Conservation (phyloP, 2,888 invertebrate species). For the Diadegma fenestrale region DNA sequence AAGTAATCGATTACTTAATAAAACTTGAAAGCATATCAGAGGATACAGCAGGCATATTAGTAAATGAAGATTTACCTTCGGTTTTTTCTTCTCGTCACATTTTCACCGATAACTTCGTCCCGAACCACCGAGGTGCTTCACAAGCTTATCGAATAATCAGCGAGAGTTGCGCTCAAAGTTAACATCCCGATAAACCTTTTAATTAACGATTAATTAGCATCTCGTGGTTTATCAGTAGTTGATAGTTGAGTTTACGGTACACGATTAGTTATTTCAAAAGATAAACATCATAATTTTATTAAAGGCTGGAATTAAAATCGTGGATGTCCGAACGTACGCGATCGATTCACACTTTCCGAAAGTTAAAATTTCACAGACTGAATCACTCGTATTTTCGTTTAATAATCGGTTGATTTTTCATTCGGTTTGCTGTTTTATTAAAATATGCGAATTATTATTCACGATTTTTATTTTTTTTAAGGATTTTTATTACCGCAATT, state of each 20-base stretch:
- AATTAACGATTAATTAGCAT: background rate
- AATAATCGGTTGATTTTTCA: background rate
- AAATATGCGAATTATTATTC: background rate
- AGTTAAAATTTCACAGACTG: background rate
- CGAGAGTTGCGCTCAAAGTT: background rate
- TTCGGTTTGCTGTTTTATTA: background rate
- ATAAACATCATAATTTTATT: background rate
- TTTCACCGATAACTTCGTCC: background rate
- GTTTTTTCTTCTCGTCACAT: constrained; percentile 23
- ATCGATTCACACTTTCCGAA: background rate
- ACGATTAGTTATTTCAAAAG: background rate
- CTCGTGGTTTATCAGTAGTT: background rate
- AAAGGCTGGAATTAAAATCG: background rate
- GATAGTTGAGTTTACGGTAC: background rate
- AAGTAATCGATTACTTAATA: background rate
- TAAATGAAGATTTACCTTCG: constrained; percentile 20
- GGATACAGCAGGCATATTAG: background rate
- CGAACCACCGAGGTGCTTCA: background rate
- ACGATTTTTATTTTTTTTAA: background rate
- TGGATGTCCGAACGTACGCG: background rate
- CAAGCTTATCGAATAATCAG: background rate
- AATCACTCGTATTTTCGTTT: background rate
- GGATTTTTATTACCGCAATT: background rate
- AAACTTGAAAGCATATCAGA: background rate
- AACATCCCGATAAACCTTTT: background rate